Base-by-base conservation (phyloP, 2,888 invertebrate genomes). In the Priocnemis perturbator region DNA sequence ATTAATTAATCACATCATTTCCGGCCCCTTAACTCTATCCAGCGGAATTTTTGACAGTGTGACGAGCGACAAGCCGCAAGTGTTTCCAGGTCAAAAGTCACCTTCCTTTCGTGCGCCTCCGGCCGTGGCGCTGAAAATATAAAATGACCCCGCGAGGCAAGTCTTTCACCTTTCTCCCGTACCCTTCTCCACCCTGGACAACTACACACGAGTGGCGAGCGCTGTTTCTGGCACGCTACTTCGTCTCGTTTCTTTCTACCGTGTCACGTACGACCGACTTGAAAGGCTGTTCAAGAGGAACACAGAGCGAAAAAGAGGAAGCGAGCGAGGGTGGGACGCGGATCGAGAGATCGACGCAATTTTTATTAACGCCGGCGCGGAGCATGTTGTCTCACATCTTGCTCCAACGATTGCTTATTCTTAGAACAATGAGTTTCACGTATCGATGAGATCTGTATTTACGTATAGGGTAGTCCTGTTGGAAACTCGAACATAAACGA, bases 41-140 rank as follows among this genome's bases (percentile, higher is more conserved):
- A 9, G 37, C 37, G 37, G 14, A 59, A 65, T 44, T 60, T 58
- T 50, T 50, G 50, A 50, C 50, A 50, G 7, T 9, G 37, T 37
- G 5, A 50, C 50, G n/a, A n/a, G 15, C 20, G 65, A 68, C 66
- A 69, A 73, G 71, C 73, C 71, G 57, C 73, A 60, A 71, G 53
- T 71, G 72, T 79, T 72, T 74, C 69, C 64, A 69, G 77, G 71
- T 74, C 77, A 79, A 74, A 74, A 73, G 67, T 65, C 72, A 65
- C 74, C 79, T 74, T 69, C 72, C 67, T 74, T 70, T 64, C 63
- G 74, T 47, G 47, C 71, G 71, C 53, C 64, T 58, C 58, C 74
- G 71, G 66, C 73, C 67, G 19, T 64, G 59, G 55, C 48, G 63
- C 56, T 74, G 69, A 68, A 79, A 79, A 79, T 76, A 78, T 78